Evolutionary conservation across 2,113 vertebrate species (phyloP).

Genomic region (Perognathus longimembris): DNA sequence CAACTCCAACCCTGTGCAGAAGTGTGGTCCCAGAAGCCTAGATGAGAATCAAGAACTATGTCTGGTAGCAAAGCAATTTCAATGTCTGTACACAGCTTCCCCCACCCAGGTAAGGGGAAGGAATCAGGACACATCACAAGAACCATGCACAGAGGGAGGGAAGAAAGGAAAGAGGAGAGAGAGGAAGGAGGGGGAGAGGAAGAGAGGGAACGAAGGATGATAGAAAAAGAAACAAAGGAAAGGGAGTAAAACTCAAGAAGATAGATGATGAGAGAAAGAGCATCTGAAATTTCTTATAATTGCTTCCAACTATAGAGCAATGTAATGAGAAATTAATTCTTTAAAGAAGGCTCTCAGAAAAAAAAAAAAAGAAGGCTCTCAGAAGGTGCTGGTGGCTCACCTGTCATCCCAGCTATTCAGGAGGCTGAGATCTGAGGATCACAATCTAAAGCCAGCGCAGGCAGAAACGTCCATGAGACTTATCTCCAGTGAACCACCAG

Average conservation of each 20-base stretch:
- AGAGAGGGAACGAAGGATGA: fast-evolving
- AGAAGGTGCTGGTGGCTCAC: too few relatives aligned
- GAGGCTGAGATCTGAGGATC: too few relatives aligned
- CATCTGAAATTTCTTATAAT: not conserved
- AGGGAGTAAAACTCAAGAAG: not conserved
- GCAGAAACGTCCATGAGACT: too few relatives aligned
- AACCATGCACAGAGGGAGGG: not conserved
- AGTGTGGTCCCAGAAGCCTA: not conserved
- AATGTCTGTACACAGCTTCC: not conserved
- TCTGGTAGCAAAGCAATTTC: not conserved
- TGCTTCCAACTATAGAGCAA: slow-evolving; percentile 16
- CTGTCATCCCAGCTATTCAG: too few relatives aligned
- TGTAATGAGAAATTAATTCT: slow-evolving; percentile 15
- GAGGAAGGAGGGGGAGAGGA: not conserved
- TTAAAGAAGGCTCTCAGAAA: not conserved
- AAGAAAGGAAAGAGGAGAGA: fast-evolving
- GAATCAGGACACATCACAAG: not conserved
- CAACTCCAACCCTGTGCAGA: not conserved
- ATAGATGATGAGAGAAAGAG: not conserved
- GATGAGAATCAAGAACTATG: not conserved
- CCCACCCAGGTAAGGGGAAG: not conserved
- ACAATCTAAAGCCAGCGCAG: too few relatives aligned
- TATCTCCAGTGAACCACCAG: too few relatives aligned
- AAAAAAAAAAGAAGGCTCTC: not conserved
- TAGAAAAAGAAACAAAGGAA: fast-evolving